A percentile compares a stretch with the other conserved stretches of the same genome.
These are phyloP conservation scores for Drosophila subsilvestris DNA, from an alignment of 2,888 invertebrate species.

Conservation along the genomic window DNA sequence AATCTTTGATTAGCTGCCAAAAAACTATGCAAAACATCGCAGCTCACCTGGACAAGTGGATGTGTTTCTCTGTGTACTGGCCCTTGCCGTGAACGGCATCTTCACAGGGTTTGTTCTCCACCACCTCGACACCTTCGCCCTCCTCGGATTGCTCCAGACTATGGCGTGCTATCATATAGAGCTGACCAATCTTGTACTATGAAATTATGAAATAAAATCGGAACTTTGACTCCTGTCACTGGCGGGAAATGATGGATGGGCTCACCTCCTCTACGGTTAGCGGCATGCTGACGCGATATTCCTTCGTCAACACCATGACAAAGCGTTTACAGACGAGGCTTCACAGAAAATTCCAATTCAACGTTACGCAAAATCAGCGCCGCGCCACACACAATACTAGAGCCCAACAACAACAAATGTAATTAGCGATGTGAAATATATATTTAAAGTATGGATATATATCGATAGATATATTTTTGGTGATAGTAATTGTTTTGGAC, in stretches of 20 bases:
- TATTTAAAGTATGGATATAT: too few relatives aligned
- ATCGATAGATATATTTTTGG: too few relatives aligned
- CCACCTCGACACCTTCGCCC: slow-evolving; percentile 96
- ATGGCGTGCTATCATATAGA: slow-evolving; percentile 97
- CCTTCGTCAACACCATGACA: slow-evolving; percentile 93
- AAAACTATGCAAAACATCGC: slow-evolving; percentile 5
- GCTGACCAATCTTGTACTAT: slow-evolving; percentile 95
- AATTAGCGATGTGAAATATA: too few relatives aligned
- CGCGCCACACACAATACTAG: slow-evolving; percentile 15
- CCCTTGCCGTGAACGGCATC: slow-evolving; percentile 92
- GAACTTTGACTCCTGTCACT: not conserved
- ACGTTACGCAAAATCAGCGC: slow-evolving; percentile 63
- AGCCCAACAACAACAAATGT: slow-evolving; percentile 13
- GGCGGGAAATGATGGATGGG: not conserved
- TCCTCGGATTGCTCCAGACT: slow-evolving; percentile 95
- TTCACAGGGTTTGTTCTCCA: slow-evolving; percentile 91
- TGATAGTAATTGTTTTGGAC: too few relatives aligned
- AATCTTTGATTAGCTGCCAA: not conserved
- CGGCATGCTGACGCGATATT: slow-evolving; percentile 96
- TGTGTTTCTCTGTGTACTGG: slow-evolving; percentile 95
- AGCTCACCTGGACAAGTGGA: slow-evolving; percentile 92
- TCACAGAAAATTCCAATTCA: slow-evolving; percentile 28
- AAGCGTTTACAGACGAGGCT: slow-evolving; percentile 12
- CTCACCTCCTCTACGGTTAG: slow-evolving; percentile 95
- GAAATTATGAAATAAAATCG: slow-evolving; percentile 35